Conservation (phyloP, 1,140 invertebrate genomes). For the Heterodera schachtii region DNA sequence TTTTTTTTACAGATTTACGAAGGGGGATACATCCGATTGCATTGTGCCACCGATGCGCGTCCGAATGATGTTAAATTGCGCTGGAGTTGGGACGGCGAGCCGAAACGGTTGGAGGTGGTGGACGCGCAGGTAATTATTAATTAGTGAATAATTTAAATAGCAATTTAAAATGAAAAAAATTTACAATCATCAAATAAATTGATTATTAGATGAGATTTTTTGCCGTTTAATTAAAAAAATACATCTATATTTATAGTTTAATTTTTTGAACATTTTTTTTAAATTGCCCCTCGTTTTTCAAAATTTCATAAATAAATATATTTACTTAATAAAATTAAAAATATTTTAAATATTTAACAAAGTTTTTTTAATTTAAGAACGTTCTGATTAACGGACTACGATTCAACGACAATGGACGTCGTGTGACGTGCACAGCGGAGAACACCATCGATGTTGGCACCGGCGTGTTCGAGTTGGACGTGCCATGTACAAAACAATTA, state of each 20-base stretch:
- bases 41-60: slow-evolving; percentile 19
- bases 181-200: too few relatives aligned
- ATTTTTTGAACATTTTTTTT: too few relatives aligned
- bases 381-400: slow-evolving; percentile 5
- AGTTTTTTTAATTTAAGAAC: slow-evolving; percentile 10
- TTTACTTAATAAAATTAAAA: too few relatives aligned
- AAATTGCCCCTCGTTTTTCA: too few relatives aligned
- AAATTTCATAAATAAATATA: too few relatives aligned
- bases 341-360: too few relatives aligned
- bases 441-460: slow-evolving; percentile 26
- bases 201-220: too few relatives aligned
- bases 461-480: slow-evolving; percentile 13
- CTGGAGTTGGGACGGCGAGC: slow-evolving; percentile 31
- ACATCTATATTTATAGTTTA: too few relatives aligned
- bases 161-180: background rate
- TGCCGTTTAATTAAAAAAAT: too few relatives aligned
- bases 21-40: slow-evolving; percentile 17
- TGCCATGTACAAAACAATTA: slow-evolving; percentile 21
- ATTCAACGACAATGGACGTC: slow-evolving; percentile 25
- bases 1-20: slow-evolving; percentile 23
- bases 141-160: background rate
- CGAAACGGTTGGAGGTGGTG: slow-evolving; percentile 19
- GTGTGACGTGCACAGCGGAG: slow-evolving; percentile 23
- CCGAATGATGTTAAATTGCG: slow-evolving; percentile 19
- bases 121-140: slow-evolving; percentile 11